Base-by-base conservation (phyloP, 2,888 invertebrate species). In the Proisotoma minuta region DNA sequence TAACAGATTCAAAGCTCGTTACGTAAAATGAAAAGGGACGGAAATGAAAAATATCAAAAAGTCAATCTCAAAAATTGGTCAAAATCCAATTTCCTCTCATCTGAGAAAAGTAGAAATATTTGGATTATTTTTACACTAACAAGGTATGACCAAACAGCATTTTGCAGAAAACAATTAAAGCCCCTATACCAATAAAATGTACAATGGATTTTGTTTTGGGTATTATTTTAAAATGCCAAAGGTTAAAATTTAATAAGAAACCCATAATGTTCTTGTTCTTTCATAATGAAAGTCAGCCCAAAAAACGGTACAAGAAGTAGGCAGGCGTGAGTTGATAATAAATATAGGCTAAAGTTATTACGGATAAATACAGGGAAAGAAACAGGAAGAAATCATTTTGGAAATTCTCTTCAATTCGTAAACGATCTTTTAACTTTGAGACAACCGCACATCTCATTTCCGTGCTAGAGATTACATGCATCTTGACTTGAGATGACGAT, bases 1-100 rank as follows among this genome's bases (percentile, higher is more conserved):
- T 23, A 34, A 23, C 50, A 24, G 50, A 24, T 24, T 20, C 5
- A 15, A 43, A 43, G 5, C 18, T 43, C 43, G 43, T 43, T 43
- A 43, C 18, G 34, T 34, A 34, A 34, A 10, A 34, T 43, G 18
- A n/a, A 43, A n/a, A 43, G 43, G 34, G 23, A 54, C 53, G 53
- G 53, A 54, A 54, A 54, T 39, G 27, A 51, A 51, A 29, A 54
- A 49, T n/a, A 49, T 39, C 53, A 39, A 54, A 54, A 34, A 54
- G 53, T 54, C 39, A 34, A 54, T 54, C 39, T 39, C 18, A 54
- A 34, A 54, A 54, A 54, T 34, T 54, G 53, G 23, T 29, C 39
- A 22, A 54, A 54, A 54, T 20, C 34, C 39, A 54, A 54, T 54
- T 54, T 54, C 53, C 29, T 34, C 39, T n/a, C n/a, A n/a, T n/a